Evolutionary conservation across 2,888 invertebrate species (phyloP), one percentile per base, ranked within the genome.

Genomic region (Trichacis sp.): DNA sequence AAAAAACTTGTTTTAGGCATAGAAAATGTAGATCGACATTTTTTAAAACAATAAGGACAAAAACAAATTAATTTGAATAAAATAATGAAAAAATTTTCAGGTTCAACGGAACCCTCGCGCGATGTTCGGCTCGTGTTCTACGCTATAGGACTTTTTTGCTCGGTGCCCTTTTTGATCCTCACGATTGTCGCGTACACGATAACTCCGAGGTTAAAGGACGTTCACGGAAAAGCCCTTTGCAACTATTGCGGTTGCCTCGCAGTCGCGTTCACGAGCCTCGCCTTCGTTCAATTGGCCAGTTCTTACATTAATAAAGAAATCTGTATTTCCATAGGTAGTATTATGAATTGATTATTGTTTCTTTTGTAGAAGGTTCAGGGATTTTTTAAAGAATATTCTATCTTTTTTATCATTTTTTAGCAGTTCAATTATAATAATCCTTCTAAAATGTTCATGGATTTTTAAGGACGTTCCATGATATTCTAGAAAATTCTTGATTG

Each of bases 161-260:
- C 85, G 1, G 79, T 85, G 20, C 82, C 85, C 2, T 86, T 85
- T 73, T 73, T 86, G 43, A 71, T 85, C 12, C 72, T 81, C 15
- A 86, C 85, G 1, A 83, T 85, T 38, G 60, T 78, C 3, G 83
- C 84, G 1, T 86, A 85, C 68, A 73, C 74, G 24, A 78, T 82
- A 40, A 88, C 89, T 24, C 87, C 84, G 9, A 87, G 87, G 69
- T 77, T 90, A 9, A 82, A 87, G 61, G 88, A 89, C 68, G 86
- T 87, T 38, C 87, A 88, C 65, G 88, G 89, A 9, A 87, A 87
- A 71, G 86, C 88, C 0, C 81, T 89, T 63, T 88, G 88, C 14
- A 87, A 87, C 72, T 88, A 89, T 72, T 86, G 87, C 4, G 84
- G 86, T 57, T 88, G 88, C 70, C 78, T 89, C 58, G 87, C 88